These are phyloP conservation scores for Proteles cristata DNA, from an alignment of 2,113 vertebrate genomes.

Conservation along the genomic window DNA sequence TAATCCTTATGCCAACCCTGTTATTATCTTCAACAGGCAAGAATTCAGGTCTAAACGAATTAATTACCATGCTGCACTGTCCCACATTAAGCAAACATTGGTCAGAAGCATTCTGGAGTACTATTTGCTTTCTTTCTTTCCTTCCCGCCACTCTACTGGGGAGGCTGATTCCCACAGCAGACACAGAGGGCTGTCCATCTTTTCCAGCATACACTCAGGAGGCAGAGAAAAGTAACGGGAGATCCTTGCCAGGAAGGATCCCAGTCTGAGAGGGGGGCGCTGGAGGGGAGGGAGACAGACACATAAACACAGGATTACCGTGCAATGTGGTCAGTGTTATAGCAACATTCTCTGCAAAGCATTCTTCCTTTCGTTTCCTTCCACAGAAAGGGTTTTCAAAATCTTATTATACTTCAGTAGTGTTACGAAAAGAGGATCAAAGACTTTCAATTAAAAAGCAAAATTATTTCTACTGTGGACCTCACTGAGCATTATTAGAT, in stretches of 20 bases:
- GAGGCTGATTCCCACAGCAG: not conserved
- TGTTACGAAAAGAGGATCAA: conserved; percentile 27
- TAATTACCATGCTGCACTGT: not conserved
- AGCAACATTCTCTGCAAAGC: not conserved
- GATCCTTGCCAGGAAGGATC: not conserved
- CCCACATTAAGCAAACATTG: not conserved
- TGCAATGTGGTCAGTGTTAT: not conserved
- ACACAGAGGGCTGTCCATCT: not conserved
- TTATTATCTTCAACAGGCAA: not conserved
- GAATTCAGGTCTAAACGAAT: not conserved
- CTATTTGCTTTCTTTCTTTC: not conserved
- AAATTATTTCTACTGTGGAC: not conserved
- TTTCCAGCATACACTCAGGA: not conserved
- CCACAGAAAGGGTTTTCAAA: not conserved
- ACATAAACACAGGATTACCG: not conserved
- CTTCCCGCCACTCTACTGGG: not conserved
- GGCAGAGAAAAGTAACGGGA: not conserved
- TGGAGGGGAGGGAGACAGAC: not conserved
- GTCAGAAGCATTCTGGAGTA: not conserved
- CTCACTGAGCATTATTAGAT: not conserved
- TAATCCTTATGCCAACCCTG: not conserved
- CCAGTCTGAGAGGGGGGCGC: not conserved
- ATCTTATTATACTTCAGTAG: not conserved
- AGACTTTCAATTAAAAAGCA: not conserved
- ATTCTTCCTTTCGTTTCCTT: conserved; percentile 34